Evolutionary conservation across 53 echinoderm and acorn worm species (phyloP), one percentile per base, ranked within the genome.

Genomic region (Pentamera pediparva): DNA sequence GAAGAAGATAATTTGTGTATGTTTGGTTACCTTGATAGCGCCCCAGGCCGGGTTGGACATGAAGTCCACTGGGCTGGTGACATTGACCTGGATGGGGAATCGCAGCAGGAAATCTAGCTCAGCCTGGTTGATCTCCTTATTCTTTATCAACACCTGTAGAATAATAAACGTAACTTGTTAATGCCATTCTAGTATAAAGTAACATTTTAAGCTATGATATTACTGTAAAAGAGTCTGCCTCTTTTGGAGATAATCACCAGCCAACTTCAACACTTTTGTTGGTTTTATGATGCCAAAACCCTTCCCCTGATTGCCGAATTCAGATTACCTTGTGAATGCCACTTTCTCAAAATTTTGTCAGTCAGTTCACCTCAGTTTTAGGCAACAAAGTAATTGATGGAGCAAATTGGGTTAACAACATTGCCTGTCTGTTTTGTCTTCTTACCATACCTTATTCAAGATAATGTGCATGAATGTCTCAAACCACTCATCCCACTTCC

Each of bases 1-100:
- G 52, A 6, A 21, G 52, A 51, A 51, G 24, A 51, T 19, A 17
- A 21, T 18, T 32, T 57, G 17, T 62, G 41, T 20, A n/a, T 6
- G 4, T 10, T 29, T n/a, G 0, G 37, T 35, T 77, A 95, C 96
- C 91, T 95, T 95, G 80, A 95, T 95, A 6, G 96, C 96, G 10
- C 96, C 96, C 96, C 96, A 95, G 37, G 90, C 85, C 8, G 70
- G 37, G 64, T 95, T 88, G 59, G 91, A 88, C 26, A 95, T 45
- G 86, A 95, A 95, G 62, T 95, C 96, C 3, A 95, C 96, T 18
- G 96, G 96, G 56, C 96, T 95, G 71, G 90, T 91, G 52, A 95
- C 89, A 58, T 91, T 91, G 24, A 76, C 80, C 47, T 88, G 88
- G 17, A 87, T 86, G 10, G 96, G 96, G 85, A 95, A 95, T 34